These are phyloP conservation scores for Taenaris catops DNA, from an alignment of 2,888 invertebrate genomes.

Conservation along the genomic window DNA sequence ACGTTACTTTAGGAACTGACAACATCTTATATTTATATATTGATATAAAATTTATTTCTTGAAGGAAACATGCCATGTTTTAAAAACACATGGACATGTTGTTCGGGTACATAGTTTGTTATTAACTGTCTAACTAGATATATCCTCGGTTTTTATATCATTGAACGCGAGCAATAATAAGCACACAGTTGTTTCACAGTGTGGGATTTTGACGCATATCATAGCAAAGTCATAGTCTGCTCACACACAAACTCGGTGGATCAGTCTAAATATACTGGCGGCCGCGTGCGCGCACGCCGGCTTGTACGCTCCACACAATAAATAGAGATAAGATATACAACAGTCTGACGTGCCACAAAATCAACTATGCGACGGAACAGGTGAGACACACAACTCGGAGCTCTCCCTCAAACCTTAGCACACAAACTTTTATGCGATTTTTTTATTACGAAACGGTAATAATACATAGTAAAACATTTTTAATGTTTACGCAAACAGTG, in stretches of 20 bases:
- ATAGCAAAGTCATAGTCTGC: slow-evolving; percentile 14
- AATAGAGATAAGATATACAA: slow-evolving; percentile 66
- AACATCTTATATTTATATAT: too few relatives aligned
- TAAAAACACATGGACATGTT: too few relatives aligned
- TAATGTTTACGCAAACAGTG: slow-evolving; percentile 41
- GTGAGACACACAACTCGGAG: slow-evolving; percentile 39
- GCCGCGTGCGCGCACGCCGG: slow-evolving; percentile 58
- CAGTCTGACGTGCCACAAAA: slow-evolving; percentile 46
- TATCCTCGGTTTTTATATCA: too few relatives aligned
- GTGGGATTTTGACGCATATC: slow-evolving; percentile 23
- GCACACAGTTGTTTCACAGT: slow-evolving; percentile 15
- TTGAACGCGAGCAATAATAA: slow-evolving; percentile 2
- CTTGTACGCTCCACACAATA: slow-evolving; percentile 49
- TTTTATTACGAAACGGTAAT: slow-evolving; percentile 30
- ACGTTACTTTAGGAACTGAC: too few relatives aligned
- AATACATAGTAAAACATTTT: slow-evolving; percentile 48
- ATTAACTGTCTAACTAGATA: too few relatives aligned
- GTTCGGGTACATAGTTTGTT: too few relatives aligned
- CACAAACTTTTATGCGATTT: slow-evolving; percentile 36
- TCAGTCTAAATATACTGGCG: slow-evolving; percentile 75
- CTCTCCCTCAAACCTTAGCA: neutral
- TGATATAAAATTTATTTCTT: too few relatives aligned
- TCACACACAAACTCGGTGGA: slow-evolving; percentile 42
- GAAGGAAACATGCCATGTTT: too few relatives aligned
- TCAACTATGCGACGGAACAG: slow-evolving; percentile 63